A percentile compares a stretch with the other conserved stretches of the same genome.
phyloP scores from a whole-genome alignment of 2,797 vertebrate species.

The Gephyroberyx darwinii region DNA sequence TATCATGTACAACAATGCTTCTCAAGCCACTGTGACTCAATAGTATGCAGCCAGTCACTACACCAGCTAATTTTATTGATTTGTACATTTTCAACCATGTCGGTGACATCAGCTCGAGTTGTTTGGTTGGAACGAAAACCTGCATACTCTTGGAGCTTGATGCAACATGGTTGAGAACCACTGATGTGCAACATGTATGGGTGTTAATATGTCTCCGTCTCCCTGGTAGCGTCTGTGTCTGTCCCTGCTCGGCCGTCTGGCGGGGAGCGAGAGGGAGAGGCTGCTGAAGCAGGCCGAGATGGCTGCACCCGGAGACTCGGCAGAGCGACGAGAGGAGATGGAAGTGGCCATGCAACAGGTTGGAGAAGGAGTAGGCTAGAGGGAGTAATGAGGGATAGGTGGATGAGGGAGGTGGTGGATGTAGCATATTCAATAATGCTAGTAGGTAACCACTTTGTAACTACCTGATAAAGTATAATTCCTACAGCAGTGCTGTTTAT shows the following conservation, averaged over 20 bases:
- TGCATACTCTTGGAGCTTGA: too few species aligned
- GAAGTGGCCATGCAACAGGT: conserved; percentile 97
- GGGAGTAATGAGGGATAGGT: not conserved
- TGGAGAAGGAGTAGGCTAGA: not conserved
- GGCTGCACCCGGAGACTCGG: conserved; percentile 81
- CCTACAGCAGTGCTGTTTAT: not conserved
- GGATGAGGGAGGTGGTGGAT: not conserved
- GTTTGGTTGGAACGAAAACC: too few species aligned
- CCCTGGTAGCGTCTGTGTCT: conserved; percentile 88
- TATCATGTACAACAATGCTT: not conserved
- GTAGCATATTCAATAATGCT: not conserved
- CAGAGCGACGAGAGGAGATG: conserved; percentile 89
- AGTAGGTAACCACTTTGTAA: not conserved
- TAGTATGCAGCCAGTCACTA: too few species aligned
- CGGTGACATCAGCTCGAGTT: too few species aligned
- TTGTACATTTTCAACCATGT: too few species aligned
- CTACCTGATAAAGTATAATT: not conserved
- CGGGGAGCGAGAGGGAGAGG: conserved; percentile 88
- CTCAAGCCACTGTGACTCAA: too few species aligned
- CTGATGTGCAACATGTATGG: too few species aligned
- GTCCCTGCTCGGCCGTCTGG: conserved; percentile 90
- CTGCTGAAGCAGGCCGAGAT: conserved; percentile 90
- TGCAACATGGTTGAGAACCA: too few species aligned
- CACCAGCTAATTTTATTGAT: too few species aligned
- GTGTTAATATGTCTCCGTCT: not conserved